Conservation (phyloP, 2,113 vertebrate species). For the Microcebus tavaratra region DNA sequence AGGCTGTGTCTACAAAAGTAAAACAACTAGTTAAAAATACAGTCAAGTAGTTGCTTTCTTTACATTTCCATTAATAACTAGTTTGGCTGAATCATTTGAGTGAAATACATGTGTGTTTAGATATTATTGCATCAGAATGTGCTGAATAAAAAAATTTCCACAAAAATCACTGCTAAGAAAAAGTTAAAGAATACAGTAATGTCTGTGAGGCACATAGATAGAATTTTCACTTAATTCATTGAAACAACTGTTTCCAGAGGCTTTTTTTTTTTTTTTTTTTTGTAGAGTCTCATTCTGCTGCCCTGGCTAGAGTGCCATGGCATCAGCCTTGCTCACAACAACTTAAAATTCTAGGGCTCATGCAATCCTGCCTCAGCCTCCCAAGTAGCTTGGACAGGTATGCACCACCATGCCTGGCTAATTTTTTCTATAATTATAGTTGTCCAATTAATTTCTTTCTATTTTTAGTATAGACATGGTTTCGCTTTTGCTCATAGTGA, state of each 20-base stretch:
- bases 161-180: slow-evolving; percentile 29
- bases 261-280: background rate
- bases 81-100: background rate
- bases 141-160: slow-evolving; percentile 1
- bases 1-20: background rate
- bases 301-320: no score
- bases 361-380: no score
- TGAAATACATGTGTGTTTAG: background rate
- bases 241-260: background rate
- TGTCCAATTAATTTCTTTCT: no score
- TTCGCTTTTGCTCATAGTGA: no score
- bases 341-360: no score
- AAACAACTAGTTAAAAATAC: background rate
- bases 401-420: no score
- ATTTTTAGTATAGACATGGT: no score
- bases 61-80: background rate
- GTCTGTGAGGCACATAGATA: background rate
- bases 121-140: background rate
- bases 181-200: background rate
- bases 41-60: background rate
- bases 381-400: no score
- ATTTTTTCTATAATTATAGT: no score
- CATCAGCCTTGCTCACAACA: no score
- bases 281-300: no score
- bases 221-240: background rate